A percentile compares a stretch with the other conserved stretches of the same genome.
These are phyloP conservation scores for Endomychus coccineus DNA, from an alignment of 2,888 invertebrate species.

Conservation along the genomic window DNA sequence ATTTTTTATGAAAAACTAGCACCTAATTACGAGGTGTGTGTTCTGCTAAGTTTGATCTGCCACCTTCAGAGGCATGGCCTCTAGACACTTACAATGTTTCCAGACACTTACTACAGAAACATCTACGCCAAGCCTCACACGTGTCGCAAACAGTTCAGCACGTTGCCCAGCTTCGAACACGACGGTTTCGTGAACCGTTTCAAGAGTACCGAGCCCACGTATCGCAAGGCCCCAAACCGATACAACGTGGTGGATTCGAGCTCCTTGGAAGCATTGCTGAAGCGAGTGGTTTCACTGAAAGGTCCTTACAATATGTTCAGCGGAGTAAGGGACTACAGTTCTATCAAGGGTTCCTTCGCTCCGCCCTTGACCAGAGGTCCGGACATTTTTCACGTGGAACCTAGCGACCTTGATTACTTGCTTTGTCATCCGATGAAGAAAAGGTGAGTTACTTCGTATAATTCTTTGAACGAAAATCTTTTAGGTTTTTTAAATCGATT, in stretches of 20 bases:
- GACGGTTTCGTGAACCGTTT: slow-evolving; percentile 35
- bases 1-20: too few species aligned
- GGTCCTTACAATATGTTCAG: slow-evolving; percentile 44
- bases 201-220: slow-evolving; percentile 25
- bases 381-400: slow-evolving; percentile 32
- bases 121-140: slow-evolving; percentile 5
- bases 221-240: slow-evolving; percentile 32
- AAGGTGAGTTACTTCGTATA: slow-evolving; percentile 3
- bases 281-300: slow-evolving; percentile 30
- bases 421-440: slow-evolving; percentile 29
- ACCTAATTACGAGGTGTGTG: too few species aligned
- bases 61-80: neutral
- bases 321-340: slow-evolving; percentile 45
- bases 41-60: too few species aligned
- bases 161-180: slow-evolving; percentile 33
- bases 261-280: slow-evolving; percentile 22
- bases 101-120: slow-evolving; percentile 12
- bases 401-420: slow-evolving; percentile 31
- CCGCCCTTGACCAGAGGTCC: slow-evolving; percentile 28
- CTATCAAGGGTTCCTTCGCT: slow-evolving; percentile 50
- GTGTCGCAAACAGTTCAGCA: slow-evolving; percentile 21
- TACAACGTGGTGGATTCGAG: slow-evolving; percentile 28
- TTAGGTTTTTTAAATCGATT: too few species aligned
- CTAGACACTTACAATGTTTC: too few species aligned
- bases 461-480: too few species aligned